phyloP scores from a whole-genome alignment of 2,888 invertebrate species.

The Drosophila mercatorum region DNA sequence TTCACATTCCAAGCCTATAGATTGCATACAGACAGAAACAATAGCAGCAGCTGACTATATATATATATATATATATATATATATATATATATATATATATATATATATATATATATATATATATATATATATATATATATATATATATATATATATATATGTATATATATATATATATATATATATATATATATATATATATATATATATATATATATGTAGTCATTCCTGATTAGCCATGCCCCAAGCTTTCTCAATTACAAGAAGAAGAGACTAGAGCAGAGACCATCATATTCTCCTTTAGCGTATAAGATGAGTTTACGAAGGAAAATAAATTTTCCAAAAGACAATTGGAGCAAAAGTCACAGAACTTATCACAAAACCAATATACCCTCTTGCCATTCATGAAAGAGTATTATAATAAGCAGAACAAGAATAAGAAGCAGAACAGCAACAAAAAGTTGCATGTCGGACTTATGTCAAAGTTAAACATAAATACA shows the following conservation, averaged over 20 bases:
- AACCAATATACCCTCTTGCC: not conserved
- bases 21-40: no score
- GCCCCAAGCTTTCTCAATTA: not conserved
- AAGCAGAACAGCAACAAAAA: slow-evolving; percentile 37
- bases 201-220: no score
- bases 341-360: no score
- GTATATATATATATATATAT: no score
- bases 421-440: not conserved
- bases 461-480: slow-evolving; percentile 77
- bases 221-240: not conserved
- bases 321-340: not conserved
- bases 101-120: no score
- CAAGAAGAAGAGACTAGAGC: not conserved
- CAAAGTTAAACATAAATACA: slow-evolving; percentile 79
- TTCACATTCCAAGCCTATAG: no score
- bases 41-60: not conserved
- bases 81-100: no score
- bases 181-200: no score
- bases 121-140: no score
- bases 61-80: no score
- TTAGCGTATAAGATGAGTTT: not conserved
- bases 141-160: no score
- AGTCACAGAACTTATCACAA: no score
- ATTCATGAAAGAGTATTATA: not conserved
- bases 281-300: not conserved